Base-by-base conservation (phyloP, 2,113 vertebrate genomes). In the Hyperoodon ampullatus region DNA sequence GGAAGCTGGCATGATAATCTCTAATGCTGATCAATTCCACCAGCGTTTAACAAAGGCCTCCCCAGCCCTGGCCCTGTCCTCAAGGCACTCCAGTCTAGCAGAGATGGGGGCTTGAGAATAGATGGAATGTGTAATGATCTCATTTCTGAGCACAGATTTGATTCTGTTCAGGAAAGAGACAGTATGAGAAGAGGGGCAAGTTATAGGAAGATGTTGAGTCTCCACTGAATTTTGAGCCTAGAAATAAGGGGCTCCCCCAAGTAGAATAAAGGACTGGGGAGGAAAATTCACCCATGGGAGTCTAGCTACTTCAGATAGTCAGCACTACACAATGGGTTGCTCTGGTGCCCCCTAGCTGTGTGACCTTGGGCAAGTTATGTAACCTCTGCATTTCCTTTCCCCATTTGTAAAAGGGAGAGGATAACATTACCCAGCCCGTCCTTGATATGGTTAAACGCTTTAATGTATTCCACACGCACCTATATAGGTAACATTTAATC, bases 1-100 rank as follows among this genome's bases (percentile, higher is more conserved):
- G 6, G 28, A 4, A 35, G 15, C 6, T 39, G 30, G 19, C 4
- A 2, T 0, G 0, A 6, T 15, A 6, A 14, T 10, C 35, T 58
- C 60, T 39, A 19, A 30, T 2, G 9, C 72, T n/a, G 2, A 60
- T 15, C 21, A 8, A n/a, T 23, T 60, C 33, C 26, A 42, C 24
- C 8, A 23, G 42, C 26, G 0, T 47, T 60, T 12, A 21, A 58
- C 9, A 68, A 12, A 92, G 61, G 13, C 33, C 61, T 68, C 8
- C 30, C 70, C 12, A 26, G 50, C 24, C 50, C 44, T 63, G 26
- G 4, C 6, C 12, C 1, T 13, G 47, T 47, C 72, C 39, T 50
- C 21, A 9, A 19, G 53, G 33, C 39, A 23, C 74, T 47, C 39
- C 14, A 21, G 30, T 14, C 15, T 12, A 65, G 65, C 21, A 63